These are phyloP conservation scores for Zaprionus vittiger DNA, from an alignment of 1,140 invertebrate genomes.

Conservation along the genomic window DNA sequence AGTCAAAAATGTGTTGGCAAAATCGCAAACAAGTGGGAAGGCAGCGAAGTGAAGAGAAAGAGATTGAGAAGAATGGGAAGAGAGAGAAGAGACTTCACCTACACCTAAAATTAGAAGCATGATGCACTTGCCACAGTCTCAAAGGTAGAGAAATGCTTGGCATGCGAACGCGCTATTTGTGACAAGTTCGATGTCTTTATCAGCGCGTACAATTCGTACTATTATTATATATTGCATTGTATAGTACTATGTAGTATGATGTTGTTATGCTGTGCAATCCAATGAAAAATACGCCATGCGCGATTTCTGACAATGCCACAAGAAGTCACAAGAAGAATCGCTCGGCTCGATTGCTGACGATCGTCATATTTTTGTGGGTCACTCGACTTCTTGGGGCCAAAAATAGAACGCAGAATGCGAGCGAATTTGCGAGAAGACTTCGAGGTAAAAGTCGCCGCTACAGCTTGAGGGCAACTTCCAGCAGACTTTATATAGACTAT, in stretches of 20 bases:
- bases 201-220: slow-evolving; percentile 68
- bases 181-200: slow-evolving; percentile 84
- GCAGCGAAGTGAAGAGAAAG: not conserved
- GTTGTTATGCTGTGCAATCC: slow-evolving; percentile 45
- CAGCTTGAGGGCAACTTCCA: slow-evolving; percentile 55
- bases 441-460: slow-evolving; percentile 36
- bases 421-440: slow-evolving; percentile 47
- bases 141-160: slow-evolving; percentile 59
- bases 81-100: slow-evolving; percentile 40
- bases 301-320: slow-evolving; percentile 76
- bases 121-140: slow-evolving; percentile 64
- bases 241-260: not conserved
- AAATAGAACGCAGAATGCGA: slow-evolving; percentile 55
- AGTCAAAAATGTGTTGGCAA: slow-evolving; percentile 53
- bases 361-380: slow-evolving; percentile 65
- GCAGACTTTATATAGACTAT: not conserved
- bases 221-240: not conserved
- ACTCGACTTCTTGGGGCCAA: slow-evolving; percentile 68
- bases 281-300: slow-evolving; percentile 52
- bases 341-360: slow-evolving; percentile 48
- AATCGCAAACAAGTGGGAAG: slow-evolving; percentile 3
- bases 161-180: slow-evolving; percentile 72
- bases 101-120: slow-evolving; percentile 74
- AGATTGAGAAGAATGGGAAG: not conserved
- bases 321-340: slow-evolving; percentile 44